phyloP scores from a whole-genome alignment of 2,797 vertebrate species.

The Catharus ustulatus region DNA sequence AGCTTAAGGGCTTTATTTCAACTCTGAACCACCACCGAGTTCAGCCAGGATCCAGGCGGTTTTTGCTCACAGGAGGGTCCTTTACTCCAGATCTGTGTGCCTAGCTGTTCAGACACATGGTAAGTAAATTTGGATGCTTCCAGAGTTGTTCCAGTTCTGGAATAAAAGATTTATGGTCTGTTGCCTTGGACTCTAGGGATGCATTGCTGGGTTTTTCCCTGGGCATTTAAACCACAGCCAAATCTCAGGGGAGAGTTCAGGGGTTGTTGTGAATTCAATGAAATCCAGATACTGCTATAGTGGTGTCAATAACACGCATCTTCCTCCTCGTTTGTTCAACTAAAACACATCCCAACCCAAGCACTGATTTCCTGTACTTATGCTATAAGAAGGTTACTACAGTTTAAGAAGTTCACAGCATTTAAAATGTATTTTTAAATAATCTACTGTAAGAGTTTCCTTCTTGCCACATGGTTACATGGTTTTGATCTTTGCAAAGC shows the following conservation, averaged over 20 bases:
- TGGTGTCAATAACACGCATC: not conserved
- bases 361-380: not conserved
- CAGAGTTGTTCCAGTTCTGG: not conserved
- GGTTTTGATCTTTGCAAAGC: not conserved
- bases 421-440: not conserved
- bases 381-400: not conserved
- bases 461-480: not conserved
- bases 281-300: not conserved
- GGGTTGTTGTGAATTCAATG: not conserved
- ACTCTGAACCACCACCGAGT: not conserved
- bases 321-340: not conserved
- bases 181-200: not conserved
- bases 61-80: not conserved
- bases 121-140: not conserved
- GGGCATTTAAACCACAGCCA: not conserved
- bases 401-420: not conserved
- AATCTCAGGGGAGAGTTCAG: not conserved
- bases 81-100: not conserved
- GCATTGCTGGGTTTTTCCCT: not conserved
- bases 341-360: not conserved
- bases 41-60: not conserved
- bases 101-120: not conserved
- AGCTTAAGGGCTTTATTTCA: not conserved
- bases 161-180: not conserved
- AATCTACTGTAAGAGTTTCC: not conserved